Percentiles rank a stretch among this genome's conserved stretches.
Evolutionary conservation across 2,797 vertebrate species (phyloP).

Genomic region (Sparidentex hasta): DNA sequence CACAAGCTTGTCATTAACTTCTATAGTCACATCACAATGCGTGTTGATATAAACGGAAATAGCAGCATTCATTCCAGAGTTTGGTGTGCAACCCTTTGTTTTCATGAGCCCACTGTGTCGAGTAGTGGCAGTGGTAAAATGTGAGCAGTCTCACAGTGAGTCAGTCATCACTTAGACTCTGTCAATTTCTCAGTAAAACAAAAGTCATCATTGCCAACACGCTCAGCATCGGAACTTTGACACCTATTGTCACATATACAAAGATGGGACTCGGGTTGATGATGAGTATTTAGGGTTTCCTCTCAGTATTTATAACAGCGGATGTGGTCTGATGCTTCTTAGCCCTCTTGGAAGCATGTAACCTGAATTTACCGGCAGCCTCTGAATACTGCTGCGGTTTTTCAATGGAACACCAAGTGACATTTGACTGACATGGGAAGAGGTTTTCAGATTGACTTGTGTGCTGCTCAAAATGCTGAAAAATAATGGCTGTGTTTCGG

Average conservation of each 20-base stretch:
- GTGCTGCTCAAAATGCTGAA: constrained; percentile 39
- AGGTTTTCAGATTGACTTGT: constrained; percentile 43
- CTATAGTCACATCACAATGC: not conserved
- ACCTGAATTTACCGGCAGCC: constrained; percentile 52
- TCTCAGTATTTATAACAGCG: constrained; percentile 45
- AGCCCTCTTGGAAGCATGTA: constrained; percentile 36
- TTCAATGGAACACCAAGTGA: constrained; percentile 56
- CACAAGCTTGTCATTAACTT: not conserved
- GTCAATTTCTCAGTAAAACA: constrained; percentile 75
- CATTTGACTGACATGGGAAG: constrained; percentile 56
- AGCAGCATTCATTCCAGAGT: not conserved
- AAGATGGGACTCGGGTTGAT: constrained; percentile 25
- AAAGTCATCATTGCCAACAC: constrained; percentile 49
- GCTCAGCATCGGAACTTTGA: constrained; percentile 42
- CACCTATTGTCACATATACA: constrained; percentile 29
- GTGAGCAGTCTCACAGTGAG: constrained; percentile 27
- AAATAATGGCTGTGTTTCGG: constrained; percentile 61
- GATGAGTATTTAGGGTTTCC: constrained; percentile 53
- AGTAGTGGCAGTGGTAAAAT: not conserved
- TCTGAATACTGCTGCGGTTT: constrained; percentile 56
- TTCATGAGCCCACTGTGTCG: not conserved
- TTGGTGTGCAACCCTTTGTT: not conserved
- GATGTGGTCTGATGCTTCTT: constrained; percentile 65
- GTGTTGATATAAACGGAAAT: not conserved
- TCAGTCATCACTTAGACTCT: constrained; percentile 33